phyloP scores from a whole-genome alignment of 2,888 invertebrate species.

The Ametastegia equiseti region DNA sequence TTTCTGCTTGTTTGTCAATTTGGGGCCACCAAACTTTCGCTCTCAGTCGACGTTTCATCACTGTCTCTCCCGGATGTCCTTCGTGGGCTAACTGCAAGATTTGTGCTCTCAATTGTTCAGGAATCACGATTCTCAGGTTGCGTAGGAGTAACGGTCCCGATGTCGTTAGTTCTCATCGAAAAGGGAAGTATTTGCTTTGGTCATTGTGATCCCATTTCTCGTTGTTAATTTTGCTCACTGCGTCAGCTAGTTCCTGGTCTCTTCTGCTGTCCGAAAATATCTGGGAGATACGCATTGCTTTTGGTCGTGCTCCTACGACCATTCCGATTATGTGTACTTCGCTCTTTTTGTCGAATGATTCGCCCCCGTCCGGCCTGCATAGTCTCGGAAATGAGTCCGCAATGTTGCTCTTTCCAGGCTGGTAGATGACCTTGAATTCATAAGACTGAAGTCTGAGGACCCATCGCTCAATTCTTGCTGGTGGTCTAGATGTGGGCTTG shows the following conservation, averaged over 20 bases:
- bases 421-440: conserved; percentile 57
- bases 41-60: conserved; percentile 27
- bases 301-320: conserved; percentile 52
- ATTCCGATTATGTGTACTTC: conserved; percentile 56
- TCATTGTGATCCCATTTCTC: conserved; percentile 52
- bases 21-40: conserved; percentile 48
- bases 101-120: conserved; percentile 45
- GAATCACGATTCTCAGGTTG: conserved; percentile 56
- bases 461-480: conserved; percentile 60
- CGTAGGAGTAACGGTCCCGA: conserved; percentile 56
- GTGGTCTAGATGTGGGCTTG: conserved; percentile 57
- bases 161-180: conserved; percentile 54
- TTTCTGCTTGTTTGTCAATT: conserved; percentile 21
- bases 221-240: conserved; percentile 42
- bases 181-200: conserved; percentile 54
- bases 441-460: conserved; percentile 58
- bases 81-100: conserved; percentile 48
- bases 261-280: conserved; percentile 25
- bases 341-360: conserved; percentile 52
- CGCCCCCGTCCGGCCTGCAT: conserved; percentile 37
- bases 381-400: conserved; percentile 61
- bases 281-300: conserved; percentile 49
- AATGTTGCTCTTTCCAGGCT: conserved; percentile 58
- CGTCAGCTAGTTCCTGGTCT: conserved; percentile 48
- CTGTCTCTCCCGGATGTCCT: conserved; percentile 48